Conservation (phyloP, 2,797 vertebrate species). For the Ambastaia sidthimunki region DNA sequence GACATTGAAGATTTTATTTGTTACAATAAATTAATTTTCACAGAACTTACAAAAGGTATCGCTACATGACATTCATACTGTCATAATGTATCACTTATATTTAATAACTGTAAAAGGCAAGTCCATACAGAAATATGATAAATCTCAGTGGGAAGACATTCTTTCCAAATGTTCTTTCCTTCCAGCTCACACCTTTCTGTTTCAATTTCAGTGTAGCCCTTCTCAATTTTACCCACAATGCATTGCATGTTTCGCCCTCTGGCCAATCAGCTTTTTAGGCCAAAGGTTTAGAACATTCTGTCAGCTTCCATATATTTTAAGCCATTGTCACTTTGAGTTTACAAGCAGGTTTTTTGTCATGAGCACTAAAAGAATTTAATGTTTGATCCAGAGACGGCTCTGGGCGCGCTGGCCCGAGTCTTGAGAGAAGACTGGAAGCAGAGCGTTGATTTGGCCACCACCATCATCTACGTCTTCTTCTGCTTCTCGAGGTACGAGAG, state of each 20-base stretch:
- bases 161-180: constrained; percentile 20
- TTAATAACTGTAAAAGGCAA: constrained; percentile 57
- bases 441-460: constrained; percentile 91
- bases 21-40: neutral
- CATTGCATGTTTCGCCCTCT: neutral
- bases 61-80: too few species aligned
- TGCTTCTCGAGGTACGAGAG: constrained; percentile 91
- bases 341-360: constrained; percentile 13
- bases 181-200: neutral
- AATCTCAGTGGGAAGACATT: constrained; percentile 10
- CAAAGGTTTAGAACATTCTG: neutral
- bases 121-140: constrained; percentile 62
- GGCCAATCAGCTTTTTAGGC: neutral
- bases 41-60: neutral
- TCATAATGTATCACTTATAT: neutral
- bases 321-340: constrained; percentile 6
- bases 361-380: constrained; percentile 26
- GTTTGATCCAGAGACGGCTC: constrained; percentile 79
- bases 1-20: neutral
- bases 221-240: neutral
- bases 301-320: constrained; percentile 8
- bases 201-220: neutral
- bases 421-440: constrained; percentile 94
- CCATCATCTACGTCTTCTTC: constrained; percentile 93
- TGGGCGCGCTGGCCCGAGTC: constrained; percentile 89